Evolutionary conservation across 2,113 vertebrate genomes (phyloP).

Genomic region (Malurus melanocephalus): DNA sequence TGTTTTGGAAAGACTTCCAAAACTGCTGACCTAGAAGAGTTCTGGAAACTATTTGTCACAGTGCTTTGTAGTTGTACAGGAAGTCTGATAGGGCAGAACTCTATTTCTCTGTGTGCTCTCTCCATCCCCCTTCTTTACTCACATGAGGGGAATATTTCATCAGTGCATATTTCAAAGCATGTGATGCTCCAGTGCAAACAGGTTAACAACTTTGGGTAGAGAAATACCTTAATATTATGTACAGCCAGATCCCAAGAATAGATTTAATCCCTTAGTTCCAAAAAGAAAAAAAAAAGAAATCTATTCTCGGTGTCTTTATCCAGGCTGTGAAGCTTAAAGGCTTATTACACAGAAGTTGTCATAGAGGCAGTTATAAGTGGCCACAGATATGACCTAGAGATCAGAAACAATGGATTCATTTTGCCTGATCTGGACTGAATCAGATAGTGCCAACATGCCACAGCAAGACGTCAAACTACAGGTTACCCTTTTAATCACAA

Average conservation of each 20-base stretch:
- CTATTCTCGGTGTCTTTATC: background rate
- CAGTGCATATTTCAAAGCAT: background rate
- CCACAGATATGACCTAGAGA: background rate
- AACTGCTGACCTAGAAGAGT: background rate
- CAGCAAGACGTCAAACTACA: background rate
- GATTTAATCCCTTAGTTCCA: background rate
- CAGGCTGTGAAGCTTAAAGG: background rate
- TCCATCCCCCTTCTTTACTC: background rate
- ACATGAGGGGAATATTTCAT: background rate
- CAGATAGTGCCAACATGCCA: background rate
- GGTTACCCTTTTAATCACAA: background rate
- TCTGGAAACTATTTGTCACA: background rate
- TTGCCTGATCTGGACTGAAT: background rate
- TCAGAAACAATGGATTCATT: background rate
- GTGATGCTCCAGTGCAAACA: background rate
- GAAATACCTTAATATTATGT: background rate
- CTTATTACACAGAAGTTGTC: background rate
- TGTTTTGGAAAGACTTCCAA: background rate
- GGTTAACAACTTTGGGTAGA: background rate
- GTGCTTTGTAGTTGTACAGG: background rate
- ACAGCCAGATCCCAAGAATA: background rate
- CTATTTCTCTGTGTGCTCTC: background rate
- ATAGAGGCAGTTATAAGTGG: background rate
- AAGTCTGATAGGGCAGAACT: background rate
- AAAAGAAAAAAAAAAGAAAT: background rate